A percentile compares a stretch with the other conserved stretches of the same genome.
These are phyloP conservation scores for Dysdera silvatica DNA, from an alignment of 1,140 invertebrate species.

Conservation along the genomic window DNA sequence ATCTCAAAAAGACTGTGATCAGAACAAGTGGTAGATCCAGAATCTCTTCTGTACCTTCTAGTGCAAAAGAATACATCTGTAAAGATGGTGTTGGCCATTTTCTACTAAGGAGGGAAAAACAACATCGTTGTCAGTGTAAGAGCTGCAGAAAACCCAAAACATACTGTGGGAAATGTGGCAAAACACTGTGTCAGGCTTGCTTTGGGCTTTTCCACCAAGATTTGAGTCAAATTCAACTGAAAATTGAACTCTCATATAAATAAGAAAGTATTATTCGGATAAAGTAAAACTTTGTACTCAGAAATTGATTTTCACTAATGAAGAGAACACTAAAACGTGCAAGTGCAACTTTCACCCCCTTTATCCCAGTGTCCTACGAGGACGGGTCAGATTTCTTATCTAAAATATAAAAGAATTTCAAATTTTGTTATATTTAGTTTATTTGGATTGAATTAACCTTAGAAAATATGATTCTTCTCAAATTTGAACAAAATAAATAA, in stretches of 20 bases:
- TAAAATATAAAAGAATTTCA: not conserved
- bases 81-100: slow-evolving; percentile 4
- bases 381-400: slow-evolving; percentile 12
- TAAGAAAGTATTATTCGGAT: not conserved
- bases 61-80: not conserved
- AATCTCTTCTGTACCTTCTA: not conserved
- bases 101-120: not conserved
- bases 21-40: not conserved
- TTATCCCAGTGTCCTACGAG: slow-evolving; percentile 9
- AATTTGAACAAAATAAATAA: slow-evolving; percentile 5
- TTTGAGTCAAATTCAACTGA: not conserved
- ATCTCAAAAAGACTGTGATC: not conserved
- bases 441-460: not conserved
- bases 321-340: not conserved
- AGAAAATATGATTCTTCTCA: slow-evolving; percentile 2
- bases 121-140: too few species aligned
- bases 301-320: not conserved
- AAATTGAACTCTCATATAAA: not conserved
- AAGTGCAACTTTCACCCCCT: not conserved
- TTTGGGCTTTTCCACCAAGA: slow-evolving; percentile 1
- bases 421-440: slow-evolving; percentile 4
- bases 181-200: not conserved
- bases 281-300: not conserved
- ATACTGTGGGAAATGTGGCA: too few species aligned
- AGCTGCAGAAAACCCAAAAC: too few species aligned